Evolutionary conservation across 1,140 invertebrate species (phyloP), one percentile per base, ranked within the genome.

Genomic region (Drosophila nannoptera): DNA sequence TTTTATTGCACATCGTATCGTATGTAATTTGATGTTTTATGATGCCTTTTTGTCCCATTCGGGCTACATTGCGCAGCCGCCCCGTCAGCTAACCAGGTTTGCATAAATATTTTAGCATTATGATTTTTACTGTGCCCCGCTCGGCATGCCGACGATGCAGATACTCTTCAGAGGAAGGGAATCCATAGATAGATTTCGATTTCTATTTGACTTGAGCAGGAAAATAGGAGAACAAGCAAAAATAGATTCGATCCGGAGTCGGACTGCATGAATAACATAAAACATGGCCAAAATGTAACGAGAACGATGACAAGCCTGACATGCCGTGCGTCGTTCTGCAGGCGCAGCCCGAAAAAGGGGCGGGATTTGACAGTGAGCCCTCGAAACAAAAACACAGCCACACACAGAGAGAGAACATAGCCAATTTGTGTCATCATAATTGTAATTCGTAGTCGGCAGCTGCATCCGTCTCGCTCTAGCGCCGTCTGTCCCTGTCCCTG

Each of bases 341-440:
- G 33, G 9, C 11, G 16, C 45, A 9, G 14, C 31, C 48, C 56
- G 52, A 46, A 56, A 62, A 58, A 7, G 36, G 31, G 42, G 42
- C 12, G 9, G 43, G 45, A 22, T 12, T 46, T 29, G 8, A 11
- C 16, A 48, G 43, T 14, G 45, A 60, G 11, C 11, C 35, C 29
- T 11, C 48, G 33, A 48, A 46, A 69, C 65, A 78, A 61, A 68
- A 53, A 64, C 69, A 69, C 54, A 22, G 22, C 1, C 22, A 43
- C 14, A 76, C 43, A 66, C 46, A 69, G 38, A 75, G 60, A 69
- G 38, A 75, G 60, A 77, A 84, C 81, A 84, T 87, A 84, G 82
- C 81, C 81, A 84, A 86, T 87, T 84, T 84, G 81, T 84, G 81
- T 87, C 81, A 77, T 77, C 77, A 81, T 84, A 84, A 84, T 87